Base-by-base conservation (phyloP, 1,140 invertebrate genomes). In the Drosophila micromelanica region DNA sequence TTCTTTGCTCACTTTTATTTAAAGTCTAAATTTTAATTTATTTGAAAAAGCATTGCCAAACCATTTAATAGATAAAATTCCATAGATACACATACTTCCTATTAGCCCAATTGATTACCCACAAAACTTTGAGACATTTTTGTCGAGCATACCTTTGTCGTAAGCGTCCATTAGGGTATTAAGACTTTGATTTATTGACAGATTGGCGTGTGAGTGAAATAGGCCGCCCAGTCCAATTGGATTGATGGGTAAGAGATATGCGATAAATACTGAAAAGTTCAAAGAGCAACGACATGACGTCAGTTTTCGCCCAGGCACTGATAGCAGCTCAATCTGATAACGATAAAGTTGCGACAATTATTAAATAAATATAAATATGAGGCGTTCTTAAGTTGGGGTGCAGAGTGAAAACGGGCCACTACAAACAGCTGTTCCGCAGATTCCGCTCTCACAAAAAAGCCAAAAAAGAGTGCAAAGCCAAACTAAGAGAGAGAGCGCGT, bases 381-480 rank as follows among this genome's bases (percentile, higher is more conserved):
- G 3, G 51, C 42, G n/a, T 23, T 56, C 35, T 38, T 35, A 71
- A 71, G 17, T 49, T 20, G 49, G 56, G 40, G 67, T 63, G 76
- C 27, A 27, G 27, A 5, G 27, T 5, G 5, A 37, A 61, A 54
- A 52, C 56, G 17, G 65, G 82, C 81, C 82, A 87, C 82, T 5
- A 72, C 63, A 75, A 86, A 87, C 81, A 86, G 81, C 81, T 86
- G 81, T 87, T 77, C 65, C 27, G 9, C 13, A 40, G 27, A 62
- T 40, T 40, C 12, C n/a, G 48, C 49, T 32, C 49, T 52, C 17
- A 15, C 30, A 56, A 56, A 23, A 23, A 23, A 23, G 3, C 2
- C 3, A 3, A 42, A 7, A 37, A 46, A 35, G 59, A 38, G 12
- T 43, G 17, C 38, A 37, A 23, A 35, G 49, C 15, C 27, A 23